Evolutionary conservation across 92 coral and sea anemone genomes (phyloP), one percentile per base, ranked within the genome.

Genomic region (Zoanthus sansibaricus): DNA sequence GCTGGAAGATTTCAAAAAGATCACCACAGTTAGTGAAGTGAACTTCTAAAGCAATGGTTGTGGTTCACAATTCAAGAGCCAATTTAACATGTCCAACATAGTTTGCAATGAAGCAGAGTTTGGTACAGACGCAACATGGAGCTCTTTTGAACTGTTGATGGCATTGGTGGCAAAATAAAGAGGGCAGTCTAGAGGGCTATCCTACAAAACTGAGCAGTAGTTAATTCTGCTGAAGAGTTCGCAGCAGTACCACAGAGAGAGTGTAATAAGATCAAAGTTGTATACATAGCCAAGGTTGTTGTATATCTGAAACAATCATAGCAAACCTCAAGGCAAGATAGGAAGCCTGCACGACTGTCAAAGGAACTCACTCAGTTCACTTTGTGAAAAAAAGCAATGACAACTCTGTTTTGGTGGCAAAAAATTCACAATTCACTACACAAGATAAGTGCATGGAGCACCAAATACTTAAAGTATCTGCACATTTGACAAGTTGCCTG

Each of bases 31-130:
- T 8, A 42, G n/a, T 33, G 77, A 86, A 61, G 87, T 83, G 52
- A 83, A 89, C 73, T 85, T 69, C 90, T 89, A 89, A 89, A 89
- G 89, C 64, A 89, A 89, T 84, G 92, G 92, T 3, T 84, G 56
- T 31, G 69, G 92, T 32, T 89, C 90, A 15, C 92, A 89, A 42
- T 89, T 89, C 82, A 89, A 89, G 76, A 86, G 79, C 25, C 21
- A 76, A 20, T 86, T 75, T 84, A 89, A 80, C 75, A 66, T 89
- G 84, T 11, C 77, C 17, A 74, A 58, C 42, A 72, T 88, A 18
- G 33, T 88, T 18, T 59, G 51, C 54, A 78, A 25, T 64, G 70
- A 71, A 12, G 62, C 33, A 17, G 90, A 89, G 47, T 77, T 89
- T 30, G 54, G 74, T 44, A 56, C 84, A 20, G 77, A 76, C 71